These are phyloP conservation scores for Stomatorhinus ivindoensis DNA, from an alignment of 2,113 vertebrate genomes.

Conservation along the genomic window DNA sequence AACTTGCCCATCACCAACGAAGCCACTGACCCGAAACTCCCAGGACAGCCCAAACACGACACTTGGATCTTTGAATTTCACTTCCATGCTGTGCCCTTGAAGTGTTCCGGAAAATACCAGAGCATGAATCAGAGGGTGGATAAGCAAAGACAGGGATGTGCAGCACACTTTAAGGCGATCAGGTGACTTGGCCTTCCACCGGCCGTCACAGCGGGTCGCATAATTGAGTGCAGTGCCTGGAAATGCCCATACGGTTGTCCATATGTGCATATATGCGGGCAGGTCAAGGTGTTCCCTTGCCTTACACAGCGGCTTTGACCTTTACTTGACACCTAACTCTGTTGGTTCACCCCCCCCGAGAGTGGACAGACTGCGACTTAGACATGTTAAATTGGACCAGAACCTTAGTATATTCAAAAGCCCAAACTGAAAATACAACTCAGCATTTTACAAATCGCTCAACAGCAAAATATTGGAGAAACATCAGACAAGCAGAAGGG, in stretches of 20 bases:
- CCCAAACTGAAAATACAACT: not conserved
- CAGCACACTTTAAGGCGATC: not conserved
- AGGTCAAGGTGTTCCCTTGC: not conserved
- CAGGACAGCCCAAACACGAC: not conserved
- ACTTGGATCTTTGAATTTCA: not conserved
- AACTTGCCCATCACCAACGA: not conserved
- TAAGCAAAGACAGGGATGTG: not conserved
- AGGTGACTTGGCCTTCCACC: not conserved
- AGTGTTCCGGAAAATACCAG: not conserved
- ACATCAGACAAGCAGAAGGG: not conserved
- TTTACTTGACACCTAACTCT: not conserved
- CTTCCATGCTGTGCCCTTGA: not conserved
- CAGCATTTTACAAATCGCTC: not conserved
- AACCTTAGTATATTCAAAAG: not conserved
- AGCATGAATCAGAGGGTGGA: not conserved
- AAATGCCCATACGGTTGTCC: not conserved
- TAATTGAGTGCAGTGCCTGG: not conserved
- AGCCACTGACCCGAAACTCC: constrained; percentile 18
- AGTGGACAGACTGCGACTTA: not conserved
- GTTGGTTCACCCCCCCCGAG: not conserved
- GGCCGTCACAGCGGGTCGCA: not conserved
- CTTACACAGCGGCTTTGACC: not conserved
- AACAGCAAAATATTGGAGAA: not conserved
- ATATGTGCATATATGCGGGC: not conserved
- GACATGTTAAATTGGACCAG: not conserved